Evolutionary conservation across 2,888 invertebrate genomes (phyloP).

Genomic region (Keiferia lycopersicella): DNA sequence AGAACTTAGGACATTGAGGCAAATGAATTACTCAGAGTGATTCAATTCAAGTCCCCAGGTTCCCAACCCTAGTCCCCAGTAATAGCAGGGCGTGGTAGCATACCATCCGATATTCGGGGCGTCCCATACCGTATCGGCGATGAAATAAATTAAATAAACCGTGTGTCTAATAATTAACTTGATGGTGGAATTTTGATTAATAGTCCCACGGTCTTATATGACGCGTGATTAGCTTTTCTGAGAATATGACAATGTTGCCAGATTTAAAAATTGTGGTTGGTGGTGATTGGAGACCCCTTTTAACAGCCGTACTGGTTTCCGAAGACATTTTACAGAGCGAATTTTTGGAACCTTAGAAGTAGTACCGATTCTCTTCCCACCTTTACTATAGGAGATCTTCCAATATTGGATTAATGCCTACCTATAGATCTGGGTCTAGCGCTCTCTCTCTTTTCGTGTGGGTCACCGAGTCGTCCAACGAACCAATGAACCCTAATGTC

Average conservation of each 20-base stretch:
- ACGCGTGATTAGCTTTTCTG: slow-evolving; percentile 38
- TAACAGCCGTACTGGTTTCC: slow-evolving; percentile 6
- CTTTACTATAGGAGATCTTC: too few relatives aligned
- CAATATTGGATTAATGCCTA: too few relatives aligned
- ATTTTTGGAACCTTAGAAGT: neutral
- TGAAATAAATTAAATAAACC: slow-evolving; percentile 63
- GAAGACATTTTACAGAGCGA: neutral
- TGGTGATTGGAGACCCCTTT: neutral
- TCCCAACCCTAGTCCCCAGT: slow-evolving; percentile 32
- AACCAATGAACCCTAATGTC: too few relatives aligned
- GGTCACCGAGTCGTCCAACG: too few relatives aligned
- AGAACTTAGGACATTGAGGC: too few relatives aligned
- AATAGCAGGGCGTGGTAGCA: slow-evolving; percentile 57
- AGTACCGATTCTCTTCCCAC: too few relatives aligned
- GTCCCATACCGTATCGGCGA: slow-evolving; percentile 51
- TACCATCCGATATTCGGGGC: slow-evolving; percentile 46
- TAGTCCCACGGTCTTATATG: slow-evolving; percentile 39
- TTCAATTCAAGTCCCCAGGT: neutral
- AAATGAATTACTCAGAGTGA: neutral
- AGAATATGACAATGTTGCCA: slow-evolving; percentile 37
- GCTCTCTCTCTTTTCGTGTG: too few relatives aligned
- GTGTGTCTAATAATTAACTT: slow-evolving; percentile 61
- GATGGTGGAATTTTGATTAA: slow-evolving; percentile 56
- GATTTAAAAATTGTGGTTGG: neutral
- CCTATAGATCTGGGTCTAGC: too few relatives aligned